Base-by-base conservation (phyloP, 1,140 invertebrate species). In the Mycetomoellerius zeteki region DNA sequence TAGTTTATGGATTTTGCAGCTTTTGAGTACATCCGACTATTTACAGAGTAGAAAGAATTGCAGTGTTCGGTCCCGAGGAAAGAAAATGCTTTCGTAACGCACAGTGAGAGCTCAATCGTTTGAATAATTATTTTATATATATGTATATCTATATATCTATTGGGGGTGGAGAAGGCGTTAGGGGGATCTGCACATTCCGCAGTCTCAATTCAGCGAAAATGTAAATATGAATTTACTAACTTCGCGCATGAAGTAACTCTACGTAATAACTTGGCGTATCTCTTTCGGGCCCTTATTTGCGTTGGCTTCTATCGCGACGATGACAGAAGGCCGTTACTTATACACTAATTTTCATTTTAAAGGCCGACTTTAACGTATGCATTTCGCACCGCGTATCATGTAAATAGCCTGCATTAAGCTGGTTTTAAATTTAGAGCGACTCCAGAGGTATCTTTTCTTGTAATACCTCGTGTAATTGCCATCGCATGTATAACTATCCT, bases 261-360 rank as follows among this genome's bases (percentile, higher is more conserved):
- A 75, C 69, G 58, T 84, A 84, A 84, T 84, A 73, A 47, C 69
- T 73, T 73, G 7, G 80, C 80, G 69, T 84, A 84, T 75, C 80
- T 73, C 37, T 73, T 33, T 30, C 14, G 56, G 69, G 80, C 67
- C 56, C 54, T 24, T 75, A 84, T 84, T 84, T 84, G 80, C 80
- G 52, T 73, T 50, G 54, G 54, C 80, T 84, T 75, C 54, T 75
- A 75, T 84, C 56, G 54, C 69, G 80, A 84, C 24, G 80, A 84
- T 50, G 54, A 82, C 67, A 60, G 67, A 72, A 71, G 65, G 12
- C 80, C 54, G 69, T 73, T 84, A 73, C 69, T 84, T 84, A 73
- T 73, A 60, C 80, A 73, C 37, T 84, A 75, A 84, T 84, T 84
- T 84, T 84, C 80, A 84, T 84, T 84, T 84, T 84, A 84, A 84